phyloP scores from a whole-genome alignment of 2,797 vertebrate genomes.

The Uromys caudimaculatus region DNA sequence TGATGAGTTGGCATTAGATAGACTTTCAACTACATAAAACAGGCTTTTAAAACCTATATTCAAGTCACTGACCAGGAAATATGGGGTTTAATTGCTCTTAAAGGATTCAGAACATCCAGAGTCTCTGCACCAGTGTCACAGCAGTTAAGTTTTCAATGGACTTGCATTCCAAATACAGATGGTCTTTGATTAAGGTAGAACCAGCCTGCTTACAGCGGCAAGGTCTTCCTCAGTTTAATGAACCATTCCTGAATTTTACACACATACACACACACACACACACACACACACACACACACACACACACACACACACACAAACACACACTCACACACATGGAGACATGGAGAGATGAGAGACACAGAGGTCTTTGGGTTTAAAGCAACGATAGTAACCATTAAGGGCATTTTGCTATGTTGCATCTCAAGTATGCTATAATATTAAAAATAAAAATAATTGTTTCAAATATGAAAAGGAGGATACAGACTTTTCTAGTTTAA shows the following conservation, averaged over 20 bases:
- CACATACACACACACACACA: not conserved
- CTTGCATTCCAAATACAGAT: slow-evolving; percentile 72
- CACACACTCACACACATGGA: not conserved
- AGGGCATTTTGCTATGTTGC: not conserved
- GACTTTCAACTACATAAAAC: slow-evolving; percentile 46
- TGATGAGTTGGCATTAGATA: slow-evolving; percentile 23
- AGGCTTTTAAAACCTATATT: slow-evolving; percentile 54
- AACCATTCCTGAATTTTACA: not conserved
- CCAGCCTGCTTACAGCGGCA: not conserved
- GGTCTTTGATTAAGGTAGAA: slow-evolving; percentile 71
- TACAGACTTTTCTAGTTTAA: not conserved
- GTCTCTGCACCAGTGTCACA: slow-evolving; percentile 46
- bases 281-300: not conserved
- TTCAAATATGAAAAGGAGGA: not conserved
- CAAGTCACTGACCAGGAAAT: slow-evolving; percentile 65
- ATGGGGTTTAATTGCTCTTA: slow-evolving; percentile 62
- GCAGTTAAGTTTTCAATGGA: slow-evolving; percentile 67
- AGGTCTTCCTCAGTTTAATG: slow-evolving; percentile 1
- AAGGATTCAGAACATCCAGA: slow-evolving; percentile 55
- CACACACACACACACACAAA: not conserved
- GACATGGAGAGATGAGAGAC: not conserved
- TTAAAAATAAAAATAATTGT: not conserved
- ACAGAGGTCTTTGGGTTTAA: not conserved
- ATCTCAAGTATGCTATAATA: not conserved
- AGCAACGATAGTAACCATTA: not conserved